These are phyloP conservation scores for Balaenoptera acutorostrata DNA, from an alignment of 2,113 vertebrate genomes.

Conservation along the genomic window DNA sequence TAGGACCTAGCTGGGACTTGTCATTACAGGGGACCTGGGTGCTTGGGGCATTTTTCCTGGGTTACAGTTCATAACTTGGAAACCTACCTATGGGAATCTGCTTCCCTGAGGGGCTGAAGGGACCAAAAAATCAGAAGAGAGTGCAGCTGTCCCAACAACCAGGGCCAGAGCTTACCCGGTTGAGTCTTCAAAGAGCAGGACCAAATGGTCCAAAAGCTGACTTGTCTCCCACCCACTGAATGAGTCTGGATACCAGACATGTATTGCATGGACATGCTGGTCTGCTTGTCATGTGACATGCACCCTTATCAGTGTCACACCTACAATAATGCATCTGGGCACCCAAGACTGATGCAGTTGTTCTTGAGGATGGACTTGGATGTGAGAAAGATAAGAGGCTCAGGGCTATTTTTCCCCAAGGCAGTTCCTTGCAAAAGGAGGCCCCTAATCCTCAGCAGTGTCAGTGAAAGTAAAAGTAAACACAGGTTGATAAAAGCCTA, in stretches of 20 bases:
- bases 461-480: conserved; percentile 7
- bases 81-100: not conserved
- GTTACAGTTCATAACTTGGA: not conserved
- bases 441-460: not conserved
- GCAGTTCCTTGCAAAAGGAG: not conserved
- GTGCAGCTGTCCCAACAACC: not conserved
- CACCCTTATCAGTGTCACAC: not conserved
- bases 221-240: not conserved
- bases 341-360: not conserved
- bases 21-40: not conserved
- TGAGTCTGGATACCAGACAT: not conserved
- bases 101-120: not conserved
- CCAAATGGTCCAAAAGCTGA: not conserved
- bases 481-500: not conserved
- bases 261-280: not conserved
- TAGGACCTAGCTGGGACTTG: not conserved
- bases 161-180: not conserved
- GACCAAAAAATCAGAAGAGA: not conserved
- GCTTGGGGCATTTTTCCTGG: not conserved
- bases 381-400: not conserved
- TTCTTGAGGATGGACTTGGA: not conserved
- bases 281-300: not conserved
- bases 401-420: not conserved
- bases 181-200: not conserved
- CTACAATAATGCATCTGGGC: not conserved